These are phyloP conservation scores for Xanthorhoe spadicearia DNA, from an alignment of 2,888 invertebrate species.

Conservation along the genomic window DNA sequence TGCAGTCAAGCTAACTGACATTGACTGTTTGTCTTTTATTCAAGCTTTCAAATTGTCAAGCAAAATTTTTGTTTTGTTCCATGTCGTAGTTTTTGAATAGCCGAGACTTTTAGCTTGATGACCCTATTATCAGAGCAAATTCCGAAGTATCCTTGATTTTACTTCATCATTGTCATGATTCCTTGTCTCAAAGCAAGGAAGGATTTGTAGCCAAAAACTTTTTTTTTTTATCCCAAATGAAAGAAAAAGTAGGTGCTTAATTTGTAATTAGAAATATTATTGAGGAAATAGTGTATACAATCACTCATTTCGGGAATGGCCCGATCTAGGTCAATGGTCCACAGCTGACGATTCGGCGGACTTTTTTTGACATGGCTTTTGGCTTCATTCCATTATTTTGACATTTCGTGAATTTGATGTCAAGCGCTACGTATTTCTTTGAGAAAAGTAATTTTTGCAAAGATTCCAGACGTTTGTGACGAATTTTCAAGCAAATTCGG, in stretches of 20 bases:
- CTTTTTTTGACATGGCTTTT: conserved; percentile 83
- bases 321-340: conserved; percentile 60
- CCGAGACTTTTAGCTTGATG: not conserved
- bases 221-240: not conserved
- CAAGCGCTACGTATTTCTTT: conserved; percentile 83
- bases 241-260: not conserved
- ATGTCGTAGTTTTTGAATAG: not conserved
- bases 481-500: conserved; percentile 64
- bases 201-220: not conserved
- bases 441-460: conserved; percentile 71
- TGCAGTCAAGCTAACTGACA: not conserved
- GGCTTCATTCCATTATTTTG: conserved; percentile 84
- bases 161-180: not conserved
- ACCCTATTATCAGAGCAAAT: not conserved
- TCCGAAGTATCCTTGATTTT: not conserved
- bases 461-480: conserved; percentile 60
- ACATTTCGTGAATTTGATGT: conserved; percentile 84
- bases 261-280: not conserved
- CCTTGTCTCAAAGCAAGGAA: not conserved
- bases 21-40: not conserved
- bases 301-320: conserved; percentile 10
- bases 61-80: conserved; percentile 11
- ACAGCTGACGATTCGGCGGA: conserved; percentile 77
- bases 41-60: not conserved
- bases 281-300: not conserved